phyloP scores from a whole-genome alignment of 2,113 vertebrate genomes.

The Prionailurus bengalensis region DNA sequence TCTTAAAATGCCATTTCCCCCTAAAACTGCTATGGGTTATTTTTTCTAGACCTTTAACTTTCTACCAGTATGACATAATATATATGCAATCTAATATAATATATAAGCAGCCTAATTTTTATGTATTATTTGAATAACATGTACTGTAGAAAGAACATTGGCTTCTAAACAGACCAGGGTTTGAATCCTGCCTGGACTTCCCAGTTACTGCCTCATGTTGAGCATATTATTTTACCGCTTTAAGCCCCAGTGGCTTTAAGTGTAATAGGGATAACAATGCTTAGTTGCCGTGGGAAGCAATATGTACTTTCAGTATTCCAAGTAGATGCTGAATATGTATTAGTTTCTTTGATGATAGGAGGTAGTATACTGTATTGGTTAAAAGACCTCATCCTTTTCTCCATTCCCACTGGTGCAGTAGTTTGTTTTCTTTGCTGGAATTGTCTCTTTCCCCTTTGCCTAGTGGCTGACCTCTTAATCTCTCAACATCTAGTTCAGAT shows the following conservation, averaged over 20 bases:
- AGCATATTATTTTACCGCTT: conserved; percentile 24
- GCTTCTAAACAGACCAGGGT: neutral
- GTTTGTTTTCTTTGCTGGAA: conserved; percentile 36
- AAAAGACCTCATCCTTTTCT: neutral
- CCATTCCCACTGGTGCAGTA: neutral
- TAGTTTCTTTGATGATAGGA: neutral
- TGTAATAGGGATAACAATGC: neutral
- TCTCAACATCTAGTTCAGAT: conserved; percentile 30
- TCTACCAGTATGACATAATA: neutral
- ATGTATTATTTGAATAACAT: neutral
- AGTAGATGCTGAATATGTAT: neutral
- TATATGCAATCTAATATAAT: neutral
- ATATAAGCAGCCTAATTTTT: neutral
- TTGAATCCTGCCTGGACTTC: conserved; percentile 39
- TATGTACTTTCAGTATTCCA: conserved; percentile 21
- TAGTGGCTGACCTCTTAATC: neutral
- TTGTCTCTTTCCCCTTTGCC: neutral
- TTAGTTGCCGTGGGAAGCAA: conserved; percentile 19
- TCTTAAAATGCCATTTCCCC: conserved; percentile 27
- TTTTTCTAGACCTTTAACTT: conserved; percentile 45
- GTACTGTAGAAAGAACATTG: neutral
- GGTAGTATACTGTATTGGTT: neutral
- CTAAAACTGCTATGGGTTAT: neutral
- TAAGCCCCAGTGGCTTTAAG: conserved; percentile 22
- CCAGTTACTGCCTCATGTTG: neutral